Base-by-base conservation (phyloP, 2,888 invertebrate genomes). In the Latrodectus elegans region DNA sequence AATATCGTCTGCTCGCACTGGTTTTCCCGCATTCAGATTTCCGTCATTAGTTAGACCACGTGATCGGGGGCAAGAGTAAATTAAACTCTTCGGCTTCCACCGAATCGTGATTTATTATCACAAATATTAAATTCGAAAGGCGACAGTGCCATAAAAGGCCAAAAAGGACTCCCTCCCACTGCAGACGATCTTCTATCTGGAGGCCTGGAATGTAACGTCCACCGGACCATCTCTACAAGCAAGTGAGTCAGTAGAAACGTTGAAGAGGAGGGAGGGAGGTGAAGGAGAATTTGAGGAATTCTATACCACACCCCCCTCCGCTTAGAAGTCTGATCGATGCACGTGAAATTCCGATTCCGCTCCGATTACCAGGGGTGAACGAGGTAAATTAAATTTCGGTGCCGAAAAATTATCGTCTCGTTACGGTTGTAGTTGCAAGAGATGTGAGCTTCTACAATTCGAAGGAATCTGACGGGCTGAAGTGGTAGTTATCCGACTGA, bases 61-160 rank as follows among this genome's bases (percentile, higher is more conserved):
- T 55, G 75, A 15, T 12, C 65, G 68, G 6, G 49, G 38, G 38
- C 38, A 38, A n/a, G 60, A 86, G 80, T 80, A 80, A 86, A 86
- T 86, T 80, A 86, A 86, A 86, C 51, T 17, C 51, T 38, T n/a
- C 64, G 26, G 67, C 77, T 52, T 52, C 73, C 73, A 17, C 49
- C 49, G 10, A 85, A 86, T 86, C 80, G 80, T 86, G 85, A 86
- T 86, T 86, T 86, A 86, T 86, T 80, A 86, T 80, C 75, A 26
- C 85, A 73, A 86, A 86, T 86, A 86, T 86, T 86, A 86, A 86
- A 86, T 79, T 70, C 74, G 74, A n/a, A n/a, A 64, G 76, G 65
- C 71, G 84, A 80, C 85, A 86, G 75, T 80, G 64, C 85, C 75
- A 86, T 86, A 86, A 86, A 86, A 86, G 85, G 52, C 52, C 72